Evolutionary conservation across 2,888 invertebrate genomes (phyloP).

Genomic region (Siphonodentalium dalli): DNA sequence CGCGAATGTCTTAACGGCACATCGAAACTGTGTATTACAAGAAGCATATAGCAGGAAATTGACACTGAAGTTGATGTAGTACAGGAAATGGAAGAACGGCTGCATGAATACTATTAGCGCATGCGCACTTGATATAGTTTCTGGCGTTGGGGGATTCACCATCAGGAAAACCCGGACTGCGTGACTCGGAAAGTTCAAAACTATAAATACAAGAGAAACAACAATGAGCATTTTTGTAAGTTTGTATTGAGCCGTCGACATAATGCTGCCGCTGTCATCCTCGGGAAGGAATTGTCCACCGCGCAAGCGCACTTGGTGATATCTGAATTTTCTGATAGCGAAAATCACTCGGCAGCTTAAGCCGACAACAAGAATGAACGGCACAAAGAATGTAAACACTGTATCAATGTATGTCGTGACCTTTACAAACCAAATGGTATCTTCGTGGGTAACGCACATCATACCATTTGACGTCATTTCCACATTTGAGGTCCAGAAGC

Average conservation of each 20-base stretch:
- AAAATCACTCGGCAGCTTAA: conserved; percentile 77
- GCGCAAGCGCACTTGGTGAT: neutral
- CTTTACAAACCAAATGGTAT: too few relatives aligned
- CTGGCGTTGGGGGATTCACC: conserved; percentile 35
- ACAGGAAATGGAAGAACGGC: conserved; percentile 74
- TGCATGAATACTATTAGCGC: conserved; percentile 41
- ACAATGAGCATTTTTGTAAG: conserved; percentile 83
- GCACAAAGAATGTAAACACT: conserved; percentile 76
- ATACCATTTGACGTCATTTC: conserved; percentile 7
- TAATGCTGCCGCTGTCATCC: neutral
- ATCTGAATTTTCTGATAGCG: conserved; percentile 67
- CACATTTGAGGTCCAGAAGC: conserved; percentile 39
- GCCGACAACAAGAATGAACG: conserved; percentile 75
- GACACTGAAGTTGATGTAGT: conserved; percentile 84
- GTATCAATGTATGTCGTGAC: conserved; percentile 69
- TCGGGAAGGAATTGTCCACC: neutral
- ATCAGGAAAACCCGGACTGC: conserved; percentile 45
- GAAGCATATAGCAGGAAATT: conserved; percentile 75
- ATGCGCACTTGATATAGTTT: conserved; percentile 29
- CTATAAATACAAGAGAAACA: conserved; percentile 80
- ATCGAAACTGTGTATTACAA: conserved; percentile 46
- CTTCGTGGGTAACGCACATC: conserved; percentile 21
- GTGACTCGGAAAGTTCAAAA: conserved; percentile 71
- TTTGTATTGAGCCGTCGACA: conserved; percentile 42
- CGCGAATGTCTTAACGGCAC: conserved; percentile 33